A percentile compares a stretch with the other conserved stretches of the same genome.
Conservation (phyloP, 2,113 vertebrate species). For the Hepsetus odoe region DNA sequence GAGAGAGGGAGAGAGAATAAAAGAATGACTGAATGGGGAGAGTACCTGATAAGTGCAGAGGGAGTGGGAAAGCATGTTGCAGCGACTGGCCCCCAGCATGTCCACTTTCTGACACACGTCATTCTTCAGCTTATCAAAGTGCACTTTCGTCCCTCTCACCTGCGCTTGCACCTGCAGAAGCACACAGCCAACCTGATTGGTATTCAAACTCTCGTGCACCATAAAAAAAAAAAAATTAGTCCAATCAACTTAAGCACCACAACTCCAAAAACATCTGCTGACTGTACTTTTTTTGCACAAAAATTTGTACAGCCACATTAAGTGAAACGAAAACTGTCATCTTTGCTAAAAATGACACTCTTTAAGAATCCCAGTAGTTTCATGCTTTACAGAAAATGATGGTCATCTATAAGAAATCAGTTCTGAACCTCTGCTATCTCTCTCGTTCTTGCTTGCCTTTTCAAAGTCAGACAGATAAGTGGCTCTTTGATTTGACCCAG, state of each 20-base stretch:
- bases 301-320: no score
- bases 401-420: no score
- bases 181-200: conserved; percentile 6
- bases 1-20: background rate
- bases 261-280: no score
- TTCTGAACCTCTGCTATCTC: background rate
- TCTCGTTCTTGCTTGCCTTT: no score
- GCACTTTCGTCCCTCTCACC: conserved; percentile 78
- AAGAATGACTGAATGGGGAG: background rate
- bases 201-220: background rate
- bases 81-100: conserved; percentile 82
- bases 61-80: conserved; percentile 82
- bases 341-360: no score
- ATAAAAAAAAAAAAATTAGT: no score
- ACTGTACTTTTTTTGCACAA: no score
- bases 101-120: conserved; percentile 85
- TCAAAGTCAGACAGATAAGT: no score
- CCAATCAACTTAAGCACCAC: no score
- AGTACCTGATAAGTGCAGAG: conserved; percentile 79
- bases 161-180: conserved; percentile 77
- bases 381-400: no score
- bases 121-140: conserved; percentile 85
- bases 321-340: no score
- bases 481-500: background rate
- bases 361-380: no score